Base-by-base conservation (phyloP, 2,888 invertebrate genomes). In the Spodoptera littoralis region DNA sequence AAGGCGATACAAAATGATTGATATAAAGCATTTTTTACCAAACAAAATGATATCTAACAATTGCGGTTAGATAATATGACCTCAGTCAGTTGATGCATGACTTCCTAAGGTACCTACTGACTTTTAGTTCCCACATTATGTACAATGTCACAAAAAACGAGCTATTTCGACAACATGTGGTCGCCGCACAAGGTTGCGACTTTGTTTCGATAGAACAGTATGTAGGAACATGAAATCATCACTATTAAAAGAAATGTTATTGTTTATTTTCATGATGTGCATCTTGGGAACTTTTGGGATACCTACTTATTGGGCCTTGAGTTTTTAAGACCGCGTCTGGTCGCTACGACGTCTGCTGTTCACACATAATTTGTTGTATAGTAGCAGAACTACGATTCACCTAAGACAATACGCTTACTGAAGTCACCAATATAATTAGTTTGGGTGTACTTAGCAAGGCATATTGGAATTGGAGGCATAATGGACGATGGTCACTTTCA, bases 131-230 rank as follows among this genome's bases (percentile, higher is more conserved):
- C 93, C 94, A 93, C 93, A 93, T 88, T 85, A 87, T 83, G 70
- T 82, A 87, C 92, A 90, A 90, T 92, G 92, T 87, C 89, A 88
- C 84, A 88, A 88, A 89, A 90, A 88, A 89, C 84, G 73, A 83
- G 85, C 88, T 85, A 88, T 90, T 92, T 92, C 85, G 90, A 87
- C 88, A 86, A 91, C 94, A 93, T 94, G 90, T 93, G 94, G 91
- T 88, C 85, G 87, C 88, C 92, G 89, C 75, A 65, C 92, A 92
- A 93, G 93, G 92, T 89, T 90, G 81, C 70, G 71, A 66, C 67
- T 77, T 49, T 55, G 61, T 54, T 69, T 60, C 59, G 67, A 73
- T 79, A 80, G 78, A 77, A 50, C 57, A 57, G 57, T 60, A 57
- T 67, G 65, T 63, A 73, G 65, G 46, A 50, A 70, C 61, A 79